A percentile compares a stretch with the other conserved stretches of the same genome.
Evolutionary conservation across 2,888 invertebrate species (phyloP).

Genomic region (Dendrolimus houi): DNA sequence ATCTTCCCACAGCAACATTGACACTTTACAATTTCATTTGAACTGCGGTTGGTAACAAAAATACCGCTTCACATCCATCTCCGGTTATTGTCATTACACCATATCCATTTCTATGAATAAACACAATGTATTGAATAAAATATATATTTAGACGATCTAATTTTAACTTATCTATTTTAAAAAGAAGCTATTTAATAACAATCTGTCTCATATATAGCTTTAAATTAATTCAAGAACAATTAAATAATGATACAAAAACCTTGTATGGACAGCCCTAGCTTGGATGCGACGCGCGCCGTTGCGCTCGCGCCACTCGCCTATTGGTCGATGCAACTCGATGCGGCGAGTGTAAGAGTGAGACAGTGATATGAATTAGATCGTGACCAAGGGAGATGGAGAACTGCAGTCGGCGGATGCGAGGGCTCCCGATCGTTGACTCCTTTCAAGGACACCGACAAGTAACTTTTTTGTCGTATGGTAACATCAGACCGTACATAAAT

Average conservation of each 20-base stretch:
- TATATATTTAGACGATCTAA: background rate
- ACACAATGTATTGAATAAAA: background rate
- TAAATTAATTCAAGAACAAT: background rate
- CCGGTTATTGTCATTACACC: background rate
- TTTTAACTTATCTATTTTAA: background rate
- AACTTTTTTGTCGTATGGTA: constrained; percentile 57
- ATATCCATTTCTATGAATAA: background rate
- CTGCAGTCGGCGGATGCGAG: constrained; percentile 68
- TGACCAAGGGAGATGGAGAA: constrained; percentile 36
- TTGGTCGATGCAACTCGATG: constrained; percentile 43
- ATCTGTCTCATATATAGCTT: background rate
- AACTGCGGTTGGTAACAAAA: background rate
- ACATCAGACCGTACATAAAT: constrained; percentile 51
- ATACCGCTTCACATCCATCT: background rate
- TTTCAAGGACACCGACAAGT: constrained; percentile 64
- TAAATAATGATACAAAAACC: constrained; percentile 50
- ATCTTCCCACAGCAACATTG: background rate
- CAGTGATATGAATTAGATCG: constrained; percentile 12
- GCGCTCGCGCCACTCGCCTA: constrained; percentile 56
- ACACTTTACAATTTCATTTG: background rate
- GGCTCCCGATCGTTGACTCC: constrained; percentile 71
- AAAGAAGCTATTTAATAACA: background rate
- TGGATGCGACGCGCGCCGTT: constrained; percentile 65
- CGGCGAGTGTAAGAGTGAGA: constrained; percentile 42
- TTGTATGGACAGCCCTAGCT: constrained; percentile 55